These are phyloP conservation scores for Xiphophorus birchmanni DNA, from an alignment of 2,797 vertebrate species.

Conservation along the genomic window DNA sequence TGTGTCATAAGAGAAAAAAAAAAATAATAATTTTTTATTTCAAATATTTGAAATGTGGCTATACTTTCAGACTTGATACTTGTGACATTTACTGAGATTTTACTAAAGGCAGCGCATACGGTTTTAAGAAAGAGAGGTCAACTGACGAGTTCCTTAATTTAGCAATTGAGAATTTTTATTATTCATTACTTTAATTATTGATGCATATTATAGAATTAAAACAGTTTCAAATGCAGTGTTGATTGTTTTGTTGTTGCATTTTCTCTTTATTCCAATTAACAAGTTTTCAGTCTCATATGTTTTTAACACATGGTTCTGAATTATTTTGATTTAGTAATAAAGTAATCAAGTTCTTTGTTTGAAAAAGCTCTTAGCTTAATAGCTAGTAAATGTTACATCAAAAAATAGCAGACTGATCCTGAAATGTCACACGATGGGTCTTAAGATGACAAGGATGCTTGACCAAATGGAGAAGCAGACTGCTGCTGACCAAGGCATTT, in stretches of 20 bases:
- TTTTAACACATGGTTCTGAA: background rate
- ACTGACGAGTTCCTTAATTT: background rate
- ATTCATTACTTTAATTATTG: background rate
- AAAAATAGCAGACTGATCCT: conserved; percentile 28
- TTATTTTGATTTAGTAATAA: background rate
- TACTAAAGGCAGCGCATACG: conserved; percentile 12
- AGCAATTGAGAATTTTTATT: conserved; percentile 13
- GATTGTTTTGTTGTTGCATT: background rate
- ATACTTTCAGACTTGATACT: conserved; percentile 39
- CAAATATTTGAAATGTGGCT: conserved; percentile 29
- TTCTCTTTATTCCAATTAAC: background rate
- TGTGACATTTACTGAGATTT: conserved; percentile 48
- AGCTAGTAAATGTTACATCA: conserved; percentile 16
- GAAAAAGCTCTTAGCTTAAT: background rate
- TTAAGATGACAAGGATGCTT: conserved; percentile 68
- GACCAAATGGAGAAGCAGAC: conserved; percentile 66
- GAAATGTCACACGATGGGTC: conserved; percentile 42
- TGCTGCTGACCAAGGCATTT: conserved; percentile 60
- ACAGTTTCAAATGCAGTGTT: background rate
- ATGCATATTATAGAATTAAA: background rate
- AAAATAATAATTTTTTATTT: background rate
- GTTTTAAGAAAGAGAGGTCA: conserved; percentile 24
- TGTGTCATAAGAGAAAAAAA: background rate
- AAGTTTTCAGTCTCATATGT: background rate
- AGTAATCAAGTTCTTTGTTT: background rate